A percentile compares a stretch with the other conserved stretches of the same genome.
Evolutionary conservation across 2,113 vertebrate genomes (phyloP).

Genomic region (Megaceryle maxima): DNA sequence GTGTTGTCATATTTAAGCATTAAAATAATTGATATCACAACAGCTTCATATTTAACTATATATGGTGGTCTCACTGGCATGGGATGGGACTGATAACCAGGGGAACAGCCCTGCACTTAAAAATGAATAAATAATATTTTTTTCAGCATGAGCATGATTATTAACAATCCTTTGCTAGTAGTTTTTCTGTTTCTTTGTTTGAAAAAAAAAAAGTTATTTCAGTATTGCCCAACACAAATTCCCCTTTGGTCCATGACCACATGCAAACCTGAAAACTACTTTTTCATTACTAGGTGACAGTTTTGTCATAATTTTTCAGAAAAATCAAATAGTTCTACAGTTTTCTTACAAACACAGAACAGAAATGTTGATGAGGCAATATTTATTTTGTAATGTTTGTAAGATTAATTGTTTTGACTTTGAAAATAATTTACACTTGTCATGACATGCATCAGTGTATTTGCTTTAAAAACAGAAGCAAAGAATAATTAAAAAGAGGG

Average conservation of each 20-base stretch:
- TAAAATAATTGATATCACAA: fast-evolving
- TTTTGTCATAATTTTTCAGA: neutral
- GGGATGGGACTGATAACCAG: neutral
- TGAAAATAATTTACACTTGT: neutral
- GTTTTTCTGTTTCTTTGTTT: neutral
- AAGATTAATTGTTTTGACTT: neutral
- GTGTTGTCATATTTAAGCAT: neutral
- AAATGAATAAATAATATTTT: neutral
- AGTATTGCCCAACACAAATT: neutral
- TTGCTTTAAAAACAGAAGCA: neutral
- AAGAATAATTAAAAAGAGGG: neutral
- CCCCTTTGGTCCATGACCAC: neutral
- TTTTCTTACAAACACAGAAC: neutral
- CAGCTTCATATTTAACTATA: neutral
- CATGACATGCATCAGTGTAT: neutral
- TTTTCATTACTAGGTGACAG: neutral
- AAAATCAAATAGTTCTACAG: neutral
- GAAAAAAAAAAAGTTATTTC: neutral
- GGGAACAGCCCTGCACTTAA: neutral
- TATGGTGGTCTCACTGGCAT: neutral
- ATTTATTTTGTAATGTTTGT: neutral
- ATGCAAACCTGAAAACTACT: neutral
- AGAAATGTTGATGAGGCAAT: neutral
- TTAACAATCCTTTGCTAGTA: neutral
- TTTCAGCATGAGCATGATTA: neutral